Evolutionary conservation across 2,797 vertebrate genomes (phyloP).

Genomic region (Tarsius wallacei): DNA sequence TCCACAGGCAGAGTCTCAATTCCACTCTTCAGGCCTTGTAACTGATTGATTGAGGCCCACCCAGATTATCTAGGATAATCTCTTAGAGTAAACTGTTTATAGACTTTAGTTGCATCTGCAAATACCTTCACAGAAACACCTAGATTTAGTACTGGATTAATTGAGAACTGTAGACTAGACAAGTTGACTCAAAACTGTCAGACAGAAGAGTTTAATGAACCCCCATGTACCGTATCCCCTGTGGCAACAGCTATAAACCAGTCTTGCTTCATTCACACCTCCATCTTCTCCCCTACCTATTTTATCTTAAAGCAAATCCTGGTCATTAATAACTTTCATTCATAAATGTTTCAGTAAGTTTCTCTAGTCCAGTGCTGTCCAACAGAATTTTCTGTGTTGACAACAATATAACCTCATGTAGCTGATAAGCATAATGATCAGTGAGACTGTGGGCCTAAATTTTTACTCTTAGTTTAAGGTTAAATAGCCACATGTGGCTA

Average conservation of each 20-base stretch:
- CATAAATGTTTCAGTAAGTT: neutral
- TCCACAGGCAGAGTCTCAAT: neutral
- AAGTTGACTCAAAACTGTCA: neutral
- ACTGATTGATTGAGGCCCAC: neutral
- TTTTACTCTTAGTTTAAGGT: neutral
- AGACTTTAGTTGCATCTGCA: neutral
- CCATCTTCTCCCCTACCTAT: neutral
- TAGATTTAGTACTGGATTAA: neutral
- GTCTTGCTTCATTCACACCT: neutral
- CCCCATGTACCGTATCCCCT: neutral
- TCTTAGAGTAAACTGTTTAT: neutral
- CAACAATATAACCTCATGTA: neutral
- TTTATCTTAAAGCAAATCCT: constrained; percentile 32
- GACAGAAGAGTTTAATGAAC: neutral
- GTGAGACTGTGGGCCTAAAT: neutral
- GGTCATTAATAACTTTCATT: neutral
- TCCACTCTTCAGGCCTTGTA: neutral
- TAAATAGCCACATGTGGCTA: neutral
- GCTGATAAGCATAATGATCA: neutral
- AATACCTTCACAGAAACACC: neutral
- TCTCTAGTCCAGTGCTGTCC: neutral
- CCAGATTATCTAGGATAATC: neutral
- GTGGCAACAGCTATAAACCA: neutral
- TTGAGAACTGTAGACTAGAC: neutral
- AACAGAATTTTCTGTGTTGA: neutral